Evolutionary conservation across 2,797 vertebrate species (phyloP).

Genomic region (Onychomys torridus): DNA sequence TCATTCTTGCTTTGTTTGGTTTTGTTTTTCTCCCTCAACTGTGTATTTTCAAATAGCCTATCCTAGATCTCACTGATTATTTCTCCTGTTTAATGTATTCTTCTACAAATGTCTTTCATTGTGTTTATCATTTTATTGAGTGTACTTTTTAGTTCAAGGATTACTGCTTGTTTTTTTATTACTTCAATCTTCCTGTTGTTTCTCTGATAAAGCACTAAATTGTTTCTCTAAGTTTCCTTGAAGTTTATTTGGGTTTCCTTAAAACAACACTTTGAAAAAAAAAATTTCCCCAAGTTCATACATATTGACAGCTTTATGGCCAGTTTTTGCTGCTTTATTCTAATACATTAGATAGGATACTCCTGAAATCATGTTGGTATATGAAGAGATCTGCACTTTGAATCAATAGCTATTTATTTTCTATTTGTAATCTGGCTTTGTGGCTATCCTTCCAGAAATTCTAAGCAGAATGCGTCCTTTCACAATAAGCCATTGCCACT

Average conservation of each 20-base stretch:
- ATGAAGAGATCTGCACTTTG: not conserved
- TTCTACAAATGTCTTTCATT: not conserved
- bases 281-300: not conserved
- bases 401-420: not conserved
- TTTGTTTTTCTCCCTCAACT: not conserved
- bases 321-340: not conserved
- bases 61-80: not conserved
- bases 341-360: not conserved
- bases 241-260: not conserved
- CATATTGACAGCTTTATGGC: not conserved
- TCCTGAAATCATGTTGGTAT: not conserved
- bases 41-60: not conserved
- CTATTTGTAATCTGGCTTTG: not conserved
- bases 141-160: not conserved
- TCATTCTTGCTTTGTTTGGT: not conserved
- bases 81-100: not conserved
- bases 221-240: not conserved
- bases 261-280: not conserved
- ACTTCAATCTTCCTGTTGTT: not conserved
- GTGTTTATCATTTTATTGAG: not conserved
- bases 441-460: not conserved
- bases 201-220: not conserved
- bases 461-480: not conserved
- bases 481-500: not conserved
- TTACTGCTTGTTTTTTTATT: not conserved